Evolutionary conservation across 2,888 invertebrate genomes (phyloP).

Genomic region (Cheiracanthium punctorium): DNA sequence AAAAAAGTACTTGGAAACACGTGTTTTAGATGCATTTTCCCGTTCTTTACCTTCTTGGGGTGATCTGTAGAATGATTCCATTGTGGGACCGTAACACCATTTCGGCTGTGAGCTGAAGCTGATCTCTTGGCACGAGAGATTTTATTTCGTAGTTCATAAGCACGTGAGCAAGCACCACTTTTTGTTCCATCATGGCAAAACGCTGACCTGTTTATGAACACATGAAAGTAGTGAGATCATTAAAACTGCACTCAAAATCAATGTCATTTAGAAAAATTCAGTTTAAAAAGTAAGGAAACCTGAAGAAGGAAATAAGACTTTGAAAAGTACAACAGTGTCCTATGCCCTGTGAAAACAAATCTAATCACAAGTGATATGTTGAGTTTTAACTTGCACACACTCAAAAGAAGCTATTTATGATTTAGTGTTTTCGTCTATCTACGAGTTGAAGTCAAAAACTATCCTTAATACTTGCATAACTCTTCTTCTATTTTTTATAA

Average conservation of each 20-base stretch:
- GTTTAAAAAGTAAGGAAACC: too few relatives aligned
- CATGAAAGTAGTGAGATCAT: too few relatives aligned
- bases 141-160: constrained; percentile 59
- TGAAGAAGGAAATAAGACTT: too few relatives aligned
- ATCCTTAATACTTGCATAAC: neutral
- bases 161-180: constrained; percentile 60
- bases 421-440: too few relatives aligned
- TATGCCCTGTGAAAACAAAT: too few relatives aligned
- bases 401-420: too few relatives aligned
- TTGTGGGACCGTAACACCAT: constrained; percentile 65
- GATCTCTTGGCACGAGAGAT: constrained; percentile 61
- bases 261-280: too few relatives aligned
- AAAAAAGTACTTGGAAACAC: neutral
- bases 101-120: constrained; percentile 65
- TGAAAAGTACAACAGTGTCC: too few relatives aligned
- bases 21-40: neutral
- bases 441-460: neutral
- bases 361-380: too few relatives aligned
- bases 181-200: constrained; percentile 70
- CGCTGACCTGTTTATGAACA: constrained; percentile 72
- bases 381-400: too few relatives aligned
- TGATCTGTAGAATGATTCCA: constrained; percentile 73
- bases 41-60: constrained; percentile 8
- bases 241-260: too few relatives aligned
- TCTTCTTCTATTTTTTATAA: neutral